These are phyloP conservation scores for Lacanobia oleracea DNA, from an alignment of 2,888 invertebrate genomes.

Conservation along the genomic window DNA sequence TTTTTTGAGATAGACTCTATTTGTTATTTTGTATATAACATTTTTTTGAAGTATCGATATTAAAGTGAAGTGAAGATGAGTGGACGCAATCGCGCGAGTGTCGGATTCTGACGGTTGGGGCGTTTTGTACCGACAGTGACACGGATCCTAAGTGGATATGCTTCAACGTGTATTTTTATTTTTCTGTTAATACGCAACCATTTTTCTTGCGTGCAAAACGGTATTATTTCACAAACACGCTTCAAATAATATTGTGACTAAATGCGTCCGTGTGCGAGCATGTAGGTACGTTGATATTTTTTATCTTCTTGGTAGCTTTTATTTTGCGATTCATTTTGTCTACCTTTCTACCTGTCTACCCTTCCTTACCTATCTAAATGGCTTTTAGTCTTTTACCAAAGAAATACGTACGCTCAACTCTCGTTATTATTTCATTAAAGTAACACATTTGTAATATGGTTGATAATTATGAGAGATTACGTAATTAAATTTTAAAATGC, in stretches of 20 bases:
- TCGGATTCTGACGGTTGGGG: too few relatives aligned
- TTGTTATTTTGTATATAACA: not conserved
- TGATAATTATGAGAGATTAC: not conserved
- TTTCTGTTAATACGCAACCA: not conserved
- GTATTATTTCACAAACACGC: constrained; percentile 20
- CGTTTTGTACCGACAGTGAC: too few relatives aligned
- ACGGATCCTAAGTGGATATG: too few relatives aligned
- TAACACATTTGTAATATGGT: too few relatives aligned
- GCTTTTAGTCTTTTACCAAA: too few relatives aligned
- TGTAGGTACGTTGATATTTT: not conserved
- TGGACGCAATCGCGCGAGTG: too few relatives aligned
- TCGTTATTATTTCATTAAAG: too few relatives aligned
- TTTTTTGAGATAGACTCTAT: not conserved
- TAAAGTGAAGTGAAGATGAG: too few relatives aligned
- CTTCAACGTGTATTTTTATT: not conserved
- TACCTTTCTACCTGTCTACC: too few relatives aligned
- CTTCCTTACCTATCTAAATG: too few relatives aligned
- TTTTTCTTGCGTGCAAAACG: constrained; percentile 23
- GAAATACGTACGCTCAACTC: too few relatives aligned
- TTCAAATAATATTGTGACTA: not conserved
- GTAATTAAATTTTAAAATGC: not conserved
- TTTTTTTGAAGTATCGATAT: not conserved
- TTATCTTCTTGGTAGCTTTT: not conserved
- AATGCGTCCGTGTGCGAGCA: not conserved
- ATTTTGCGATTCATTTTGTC: too few relatives aligned